phyloP scores from a whole-genome alignment of 2,113 vertebrate genomes.

The Apaloderma vittatum region DNA sequence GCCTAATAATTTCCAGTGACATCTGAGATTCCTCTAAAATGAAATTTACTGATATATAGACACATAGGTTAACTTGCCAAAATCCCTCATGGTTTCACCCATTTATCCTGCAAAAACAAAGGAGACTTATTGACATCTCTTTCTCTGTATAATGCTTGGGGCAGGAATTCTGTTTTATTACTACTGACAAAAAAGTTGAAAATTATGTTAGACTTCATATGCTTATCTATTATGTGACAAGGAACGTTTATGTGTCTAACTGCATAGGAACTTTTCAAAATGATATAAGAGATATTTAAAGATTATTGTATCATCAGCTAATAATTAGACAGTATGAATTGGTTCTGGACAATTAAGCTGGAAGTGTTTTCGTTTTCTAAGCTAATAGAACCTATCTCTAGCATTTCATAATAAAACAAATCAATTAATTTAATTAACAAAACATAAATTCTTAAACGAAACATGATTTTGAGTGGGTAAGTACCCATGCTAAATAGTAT shows the following conservation, averaged over 20 bases:
- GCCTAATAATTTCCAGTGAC: not conserved
- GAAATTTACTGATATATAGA: not conserved
- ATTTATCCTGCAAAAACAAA: not conserved
- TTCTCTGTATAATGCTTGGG: not conserved
- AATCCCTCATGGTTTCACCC: not conserved
- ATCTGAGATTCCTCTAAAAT: not conserved
- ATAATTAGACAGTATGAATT: not conserved
- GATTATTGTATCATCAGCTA: not conserved
- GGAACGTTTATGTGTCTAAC: not conserved
- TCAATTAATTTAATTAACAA: slow-evolving; percentile 40
- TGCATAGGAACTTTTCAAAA: not conserved
- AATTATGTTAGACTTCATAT: not conserved
- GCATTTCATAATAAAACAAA: not conserved
- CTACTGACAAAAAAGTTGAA: not conserved
- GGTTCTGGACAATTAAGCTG: slow-evolving; percentile 21
- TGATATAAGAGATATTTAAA: not conserved
- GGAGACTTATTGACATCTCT: not conserved
- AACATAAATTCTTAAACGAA: not conserved
- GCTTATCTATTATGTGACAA: not conserved
- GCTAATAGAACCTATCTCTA: not conserved
- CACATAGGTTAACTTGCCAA: not conserved
- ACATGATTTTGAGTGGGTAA: not conserved
- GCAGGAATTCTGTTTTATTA: not conserved
- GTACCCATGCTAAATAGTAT: slow-evolving; percentile 6
- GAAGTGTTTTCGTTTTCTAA: slow-evolving; percentile 23